These are phyloP conservation scores for Falco concolor DNA, from an alignment of 2,797 vertebrate species.

Conservation along the genomic window DNA sequence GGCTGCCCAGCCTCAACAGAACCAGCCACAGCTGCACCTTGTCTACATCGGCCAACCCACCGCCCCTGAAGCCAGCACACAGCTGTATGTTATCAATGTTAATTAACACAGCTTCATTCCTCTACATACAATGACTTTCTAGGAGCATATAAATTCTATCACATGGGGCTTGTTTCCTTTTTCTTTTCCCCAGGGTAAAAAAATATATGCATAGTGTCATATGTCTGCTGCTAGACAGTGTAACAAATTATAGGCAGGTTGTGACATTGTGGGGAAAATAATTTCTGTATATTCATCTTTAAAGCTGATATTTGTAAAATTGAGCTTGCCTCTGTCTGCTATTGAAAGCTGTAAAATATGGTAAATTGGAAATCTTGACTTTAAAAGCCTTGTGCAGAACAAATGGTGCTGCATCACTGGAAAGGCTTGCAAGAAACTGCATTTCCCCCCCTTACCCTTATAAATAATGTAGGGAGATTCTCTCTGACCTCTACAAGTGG, in stretches of 20 bases:
- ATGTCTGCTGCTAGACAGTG: background rate
- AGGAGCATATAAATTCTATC: background rate
- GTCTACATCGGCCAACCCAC: too few relatives aligned
- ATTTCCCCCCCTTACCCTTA: background rate
- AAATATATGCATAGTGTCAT: too few relatives aligned
- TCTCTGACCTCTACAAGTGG: background rate
- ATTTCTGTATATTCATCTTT: background rate
- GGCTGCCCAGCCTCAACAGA: too few relatives aligned
- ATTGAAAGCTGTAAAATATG: background rate
- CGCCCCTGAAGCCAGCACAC: too few relatives aligned
- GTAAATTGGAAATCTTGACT: background rate
- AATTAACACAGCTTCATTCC: too few relatives aligned
- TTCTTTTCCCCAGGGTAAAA: background rate
- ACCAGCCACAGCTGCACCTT: too few relatives aligned
- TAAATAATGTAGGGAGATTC: background rate
- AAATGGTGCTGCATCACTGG: background rate
- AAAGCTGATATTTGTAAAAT: background rate
- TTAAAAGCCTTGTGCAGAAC: background rate
- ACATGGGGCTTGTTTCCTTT: background rate
- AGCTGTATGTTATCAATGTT: too few relatives aligned
- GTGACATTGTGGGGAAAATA: background rate
- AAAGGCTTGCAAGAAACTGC: background rate
- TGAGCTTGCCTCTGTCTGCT: background rate
- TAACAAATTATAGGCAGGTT: background rate
- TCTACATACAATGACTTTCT: background rate